These are phyloP conservation scores for Ficedula albicollis DNA, from an alignment of 2,797 vertebrate species.

Conservation along the genomic window DNA sequence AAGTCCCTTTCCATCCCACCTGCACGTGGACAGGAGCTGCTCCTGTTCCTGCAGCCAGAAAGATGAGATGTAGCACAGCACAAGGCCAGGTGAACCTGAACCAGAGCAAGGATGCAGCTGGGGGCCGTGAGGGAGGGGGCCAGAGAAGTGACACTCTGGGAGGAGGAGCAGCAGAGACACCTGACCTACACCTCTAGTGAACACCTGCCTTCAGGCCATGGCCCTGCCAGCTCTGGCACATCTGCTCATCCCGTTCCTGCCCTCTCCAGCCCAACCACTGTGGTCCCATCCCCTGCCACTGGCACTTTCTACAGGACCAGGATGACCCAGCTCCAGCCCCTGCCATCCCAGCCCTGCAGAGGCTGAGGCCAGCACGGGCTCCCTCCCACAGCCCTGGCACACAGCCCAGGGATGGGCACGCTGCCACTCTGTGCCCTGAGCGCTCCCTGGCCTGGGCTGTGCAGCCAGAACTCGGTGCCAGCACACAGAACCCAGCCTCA, in stretches of 20 bases:
- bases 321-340: too few species aligned
- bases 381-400: too few species aligned
- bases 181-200: background rate
- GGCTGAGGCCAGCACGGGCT: too few species aligned
- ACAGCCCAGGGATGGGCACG: too few species aligned
- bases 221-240: background rate
- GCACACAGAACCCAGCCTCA: too few species aligned
- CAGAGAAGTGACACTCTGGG: background rate
- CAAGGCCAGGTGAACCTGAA: background rate
- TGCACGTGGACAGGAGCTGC: background rate
- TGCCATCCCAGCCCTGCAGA: too few species aligned
- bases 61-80: background rate
- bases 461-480: too few species aligned
- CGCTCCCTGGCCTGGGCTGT: too few species aligned
- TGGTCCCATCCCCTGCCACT: background rate
- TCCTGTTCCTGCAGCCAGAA: background rate
- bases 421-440: too few species aligned
- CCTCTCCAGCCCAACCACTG: background rate
- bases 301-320: background rate
- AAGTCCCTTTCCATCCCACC: background rate
- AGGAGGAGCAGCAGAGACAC: background rate
- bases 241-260: background rate
- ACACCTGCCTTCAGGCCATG: background rate
- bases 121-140: background rate
- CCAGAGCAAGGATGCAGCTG: background rate